Evolutionary conservation across 2,113 vertebrate genomes (phyloP).

Genomic region (Trematocara variabile): DNA sequence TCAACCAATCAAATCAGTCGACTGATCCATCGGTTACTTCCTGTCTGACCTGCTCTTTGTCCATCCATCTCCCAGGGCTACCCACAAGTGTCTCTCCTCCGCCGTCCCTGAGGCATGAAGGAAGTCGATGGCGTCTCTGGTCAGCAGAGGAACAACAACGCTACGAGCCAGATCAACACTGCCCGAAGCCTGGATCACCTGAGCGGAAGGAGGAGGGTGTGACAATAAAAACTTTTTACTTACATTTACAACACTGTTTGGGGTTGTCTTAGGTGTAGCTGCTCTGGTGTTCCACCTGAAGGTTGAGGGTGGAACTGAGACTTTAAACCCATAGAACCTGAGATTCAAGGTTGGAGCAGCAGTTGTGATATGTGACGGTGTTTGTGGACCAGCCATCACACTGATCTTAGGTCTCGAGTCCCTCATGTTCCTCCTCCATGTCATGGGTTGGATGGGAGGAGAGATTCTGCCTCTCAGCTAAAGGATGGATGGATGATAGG

Average conservation of each 20-base stretch:
- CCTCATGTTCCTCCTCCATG: background rate
- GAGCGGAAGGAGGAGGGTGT: background rate
- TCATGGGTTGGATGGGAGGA: background rate
- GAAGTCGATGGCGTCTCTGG: slow-evolving; percentile 87
- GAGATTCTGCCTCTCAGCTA: background rate
- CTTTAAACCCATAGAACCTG: background rate
- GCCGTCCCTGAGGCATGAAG: slow-evolving; percentile 75
- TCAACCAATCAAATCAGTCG: background rate
- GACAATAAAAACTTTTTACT: background rate
- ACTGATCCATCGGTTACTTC: background rate
- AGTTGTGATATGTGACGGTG: background rate
- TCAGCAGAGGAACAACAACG: slow-evolving; percentile 86
- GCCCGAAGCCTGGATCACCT: slow-evolving; percentile 92
- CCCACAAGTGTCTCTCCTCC: slow-evolving; percentile 90
- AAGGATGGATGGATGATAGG: background rate
- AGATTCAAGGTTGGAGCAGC: background rate
- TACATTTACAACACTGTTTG: background rate
- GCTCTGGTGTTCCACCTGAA: background rate
- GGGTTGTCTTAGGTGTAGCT: background rate
- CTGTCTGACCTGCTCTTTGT: slow-evolving; percentile 84
- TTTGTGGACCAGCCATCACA: background rate
- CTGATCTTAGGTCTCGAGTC: background rate
- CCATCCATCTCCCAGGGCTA: slow-evolving; percentile 87
- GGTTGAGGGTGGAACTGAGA: background rate
- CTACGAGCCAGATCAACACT: slow-evolving; percentile 84